Conservation (phyloP, 2,888 invertebrate genomes). For the Dendrolimus pini region DNA sequence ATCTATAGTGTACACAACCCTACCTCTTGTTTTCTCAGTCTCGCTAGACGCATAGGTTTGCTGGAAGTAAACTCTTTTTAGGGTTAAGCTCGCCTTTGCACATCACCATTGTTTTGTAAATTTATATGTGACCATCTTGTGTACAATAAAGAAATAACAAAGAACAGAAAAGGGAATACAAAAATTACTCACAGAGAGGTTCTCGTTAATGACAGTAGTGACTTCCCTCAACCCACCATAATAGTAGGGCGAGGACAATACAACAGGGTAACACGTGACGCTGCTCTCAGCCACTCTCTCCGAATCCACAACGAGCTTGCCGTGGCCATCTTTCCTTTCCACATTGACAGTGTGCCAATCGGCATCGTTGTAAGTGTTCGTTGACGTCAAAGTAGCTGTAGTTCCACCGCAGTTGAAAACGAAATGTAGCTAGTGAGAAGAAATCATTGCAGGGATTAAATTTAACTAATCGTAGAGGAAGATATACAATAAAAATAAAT, state of each 20-base stretch:
- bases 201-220: slow-evolving; percentile 41
- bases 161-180: too few relatives aligned
- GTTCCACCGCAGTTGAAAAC: slow-evolving; percentile 84
- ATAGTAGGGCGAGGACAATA: slow-evolving; percentile 82
- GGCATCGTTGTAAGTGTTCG: slow-evolving; percentile 80
- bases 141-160: too few relatives aligned
- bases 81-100: too few relatives aligned
- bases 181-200: slow-evolving; percentile 34
- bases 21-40: too few relatives aligned
- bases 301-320: slow-evolving; percentile 82
- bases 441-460: too few relatives aligned
- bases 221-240: slow-evolving; percentile 84
- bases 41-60: too few relatives aligned
- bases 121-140: too few relatives aligned
- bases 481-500: too few relatives aligned
- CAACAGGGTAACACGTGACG: slow-evolving; percentile 56
- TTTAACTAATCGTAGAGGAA: too few relatives aligned
- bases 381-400: slow-evolving; percentile 75
- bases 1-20: too few relatives aligned
- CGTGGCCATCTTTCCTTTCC: slow-evolving; percentile 77
- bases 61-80: too few relatives aligned
- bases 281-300: slow-evolving; percentile 69
- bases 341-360: slow-evolving; percentile 88
- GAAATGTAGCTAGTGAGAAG: slow-evolving; percentile 75
- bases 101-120: too few relatives aligned